phyloP scores from a whole-genome alignment of 2,113 vertebrate species.

The Pimephales promelas region DNA sequence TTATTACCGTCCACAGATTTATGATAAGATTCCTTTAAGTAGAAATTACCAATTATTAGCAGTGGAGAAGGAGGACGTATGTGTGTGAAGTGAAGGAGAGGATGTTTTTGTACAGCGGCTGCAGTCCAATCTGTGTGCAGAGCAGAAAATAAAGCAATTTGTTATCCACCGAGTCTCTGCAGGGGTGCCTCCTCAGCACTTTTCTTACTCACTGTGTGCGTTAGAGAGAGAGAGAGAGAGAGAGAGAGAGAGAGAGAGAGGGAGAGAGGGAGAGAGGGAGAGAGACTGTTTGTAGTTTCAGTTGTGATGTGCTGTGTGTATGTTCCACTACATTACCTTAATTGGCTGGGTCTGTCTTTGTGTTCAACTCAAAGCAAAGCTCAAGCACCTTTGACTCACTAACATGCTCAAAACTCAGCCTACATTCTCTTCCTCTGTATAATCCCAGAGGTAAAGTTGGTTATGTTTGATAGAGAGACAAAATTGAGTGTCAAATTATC shows the following conservation, averaged over 20 bases:
- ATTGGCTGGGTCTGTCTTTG: constrained; percentile 44
- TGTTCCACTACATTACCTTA: constrained; percentile 58
- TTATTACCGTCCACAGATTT: neutral
- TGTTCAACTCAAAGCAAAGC: constrained; percentile 26
- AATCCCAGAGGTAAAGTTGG: neutral
- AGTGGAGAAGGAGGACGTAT: neutral
- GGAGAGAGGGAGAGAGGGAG: constrained; percentile 27
- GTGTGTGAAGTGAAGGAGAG: constrained; percentile 41
- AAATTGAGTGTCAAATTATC: neutral
- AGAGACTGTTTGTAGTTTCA: constrained; percentile 44
- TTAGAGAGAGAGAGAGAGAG: neutral
- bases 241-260: no score
- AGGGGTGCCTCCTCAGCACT: constrained; percentile 55
- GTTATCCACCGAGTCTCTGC: constrained; percentile 63
- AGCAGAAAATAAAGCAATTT: constrained; percentile 65
- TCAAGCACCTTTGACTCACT: constrained; percentile 23
- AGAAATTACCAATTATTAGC: neutral
- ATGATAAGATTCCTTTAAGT: neutral
- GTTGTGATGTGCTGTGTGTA: constrained; percentile 54
- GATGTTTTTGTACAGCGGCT: constrained; percentile 53
- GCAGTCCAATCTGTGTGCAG: constrained; percentile 56
- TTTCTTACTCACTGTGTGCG: constrained; percentile 45
- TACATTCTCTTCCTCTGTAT: neutral
- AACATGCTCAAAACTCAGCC: neutral
- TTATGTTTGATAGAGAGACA: constrained; percentile 3